Evolutionary conservation across 2,888 invertebrate genomes (phyloP).

Genomic region (Disparrhopalites patrizii): DNA sequence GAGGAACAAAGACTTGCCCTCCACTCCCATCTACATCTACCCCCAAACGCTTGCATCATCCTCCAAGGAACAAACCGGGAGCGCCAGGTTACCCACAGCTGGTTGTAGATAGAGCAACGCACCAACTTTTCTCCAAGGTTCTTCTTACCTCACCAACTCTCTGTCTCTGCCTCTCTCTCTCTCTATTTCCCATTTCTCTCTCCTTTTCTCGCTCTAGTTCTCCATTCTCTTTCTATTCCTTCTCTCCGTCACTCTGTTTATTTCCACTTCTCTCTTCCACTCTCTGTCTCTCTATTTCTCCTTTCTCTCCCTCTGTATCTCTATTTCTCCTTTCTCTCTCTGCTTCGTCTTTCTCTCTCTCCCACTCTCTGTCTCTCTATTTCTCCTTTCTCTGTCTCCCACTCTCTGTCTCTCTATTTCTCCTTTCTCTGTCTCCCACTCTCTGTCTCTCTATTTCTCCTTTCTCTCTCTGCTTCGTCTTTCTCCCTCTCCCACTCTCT

Average conservation of each 20-base stretch:
- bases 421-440: no score
- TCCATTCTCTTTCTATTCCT: neutral
- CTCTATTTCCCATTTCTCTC: no score
- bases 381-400: neutral
- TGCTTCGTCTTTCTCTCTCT: neutral
- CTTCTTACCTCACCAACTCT: neutral
- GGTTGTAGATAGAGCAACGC: conserved; percentile 8
- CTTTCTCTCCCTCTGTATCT: neutral
- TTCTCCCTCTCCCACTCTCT: neutral
- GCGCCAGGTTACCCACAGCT: neutral
- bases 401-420: neutral
- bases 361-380: neutral
- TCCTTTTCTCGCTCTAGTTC: conserved; percentile 4
- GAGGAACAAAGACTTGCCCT: neutral
- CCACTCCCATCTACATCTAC: neutral
- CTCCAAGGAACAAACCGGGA: neutral
- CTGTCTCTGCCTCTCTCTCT: neutral
- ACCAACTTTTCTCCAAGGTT: neutral
- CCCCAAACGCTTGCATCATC: neutral
- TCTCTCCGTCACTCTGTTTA: no score
- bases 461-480: neutral
- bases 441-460: neutral
- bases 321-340: neutral
- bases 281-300: no score
- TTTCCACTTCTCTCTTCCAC: neutral